phyloP scores from a whole-genome alignment of 2,888 invertebrate species.

The Argyra leucocephala region DNA sequence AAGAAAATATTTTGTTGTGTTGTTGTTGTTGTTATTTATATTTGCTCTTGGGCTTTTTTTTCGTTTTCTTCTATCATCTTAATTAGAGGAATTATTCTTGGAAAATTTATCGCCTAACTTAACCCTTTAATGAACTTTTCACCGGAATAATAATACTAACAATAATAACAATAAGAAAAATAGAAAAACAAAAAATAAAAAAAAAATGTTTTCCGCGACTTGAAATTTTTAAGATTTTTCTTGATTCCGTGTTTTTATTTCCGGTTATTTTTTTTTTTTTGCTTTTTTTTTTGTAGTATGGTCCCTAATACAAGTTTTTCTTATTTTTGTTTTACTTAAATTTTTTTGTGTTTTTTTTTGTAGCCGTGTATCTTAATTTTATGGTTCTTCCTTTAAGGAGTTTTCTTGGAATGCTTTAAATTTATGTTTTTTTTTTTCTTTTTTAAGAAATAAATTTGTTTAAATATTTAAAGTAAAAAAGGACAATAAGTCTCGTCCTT shows the following conservation, averaged over 20 bases:
- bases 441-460: neutral
- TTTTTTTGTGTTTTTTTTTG: neutral
- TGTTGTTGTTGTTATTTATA: too few relatives aligned
- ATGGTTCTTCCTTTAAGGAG: neutral
- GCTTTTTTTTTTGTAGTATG: neutral
- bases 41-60: neutral
- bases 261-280: too few relatives aligned
- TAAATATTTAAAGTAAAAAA: too few relatives aligned
- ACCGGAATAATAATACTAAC: neutral
- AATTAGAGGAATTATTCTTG: neutral
- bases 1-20: too few relatives aligned
- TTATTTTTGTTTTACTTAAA: neutral
- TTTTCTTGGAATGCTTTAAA: neutral
- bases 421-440: neutral
- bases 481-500: too few relatives aligned
- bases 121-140: slow-evolving; percentile 3
- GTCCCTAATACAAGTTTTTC: neutral
- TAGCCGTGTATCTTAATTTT: neutral
- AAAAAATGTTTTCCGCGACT: neutral
- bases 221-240: neutral
- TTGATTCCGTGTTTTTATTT: too few relatives aligned
- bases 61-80: neutral
- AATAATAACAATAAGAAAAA: neutral
- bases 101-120: neutral
- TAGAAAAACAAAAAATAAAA: neutral